These are phyloP conservation scores for Ciconia maguari DNA, from an alignment of 2,113 vertebrate species.

Conservation along the genomic window DNA sequence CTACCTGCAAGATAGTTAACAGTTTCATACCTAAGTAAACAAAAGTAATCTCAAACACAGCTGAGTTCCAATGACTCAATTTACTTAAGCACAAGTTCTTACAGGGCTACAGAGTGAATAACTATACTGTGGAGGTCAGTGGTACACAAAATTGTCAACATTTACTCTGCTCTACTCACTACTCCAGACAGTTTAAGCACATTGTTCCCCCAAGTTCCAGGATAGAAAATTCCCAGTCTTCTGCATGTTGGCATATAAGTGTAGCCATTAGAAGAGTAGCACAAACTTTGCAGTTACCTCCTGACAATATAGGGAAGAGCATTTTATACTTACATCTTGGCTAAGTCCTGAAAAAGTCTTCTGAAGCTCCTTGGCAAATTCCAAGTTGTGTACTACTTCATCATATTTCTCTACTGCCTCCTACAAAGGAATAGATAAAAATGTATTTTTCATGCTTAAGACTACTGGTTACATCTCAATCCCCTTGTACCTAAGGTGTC, in stretches of 20 bases:
- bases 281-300: neutral
- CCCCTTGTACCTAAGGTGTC: neutral
- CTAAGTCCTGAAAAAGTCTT: constrained; percentile 87
- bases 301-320: neutral
- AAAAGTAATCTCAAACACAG: neutral
- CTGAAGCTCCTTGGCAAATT: constrained; percentile 92
- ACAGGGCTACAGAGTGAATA: neutral
- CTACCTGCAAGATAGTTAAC: neutral
- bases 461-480: neutral
- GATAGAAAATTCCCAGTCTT: neutral
- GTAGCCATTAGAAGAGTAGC: neutral
- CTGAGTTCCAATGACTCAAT: neutral
- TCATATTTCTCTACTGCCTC: constrained; percentile 91
- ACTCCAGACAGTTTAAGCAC: neutral
- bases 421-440: constrained; percentile 64
- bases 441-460: neutral
- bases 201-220: neutral
- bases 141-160: neutral
- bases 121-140: neutral
- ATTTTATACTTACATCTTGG: constrained; percentile 83
- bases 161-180: neutral
- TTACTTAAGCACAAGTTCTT: neutral
- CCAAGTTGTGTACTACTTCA: constrained; percentile 90
- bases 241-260: neutral
- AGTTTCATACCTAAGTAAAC: neutral